Evolutionary conservation across 2,113 vertebrate species (phyloP).

Genomic region (Colistium nudipinnis): DNA sequence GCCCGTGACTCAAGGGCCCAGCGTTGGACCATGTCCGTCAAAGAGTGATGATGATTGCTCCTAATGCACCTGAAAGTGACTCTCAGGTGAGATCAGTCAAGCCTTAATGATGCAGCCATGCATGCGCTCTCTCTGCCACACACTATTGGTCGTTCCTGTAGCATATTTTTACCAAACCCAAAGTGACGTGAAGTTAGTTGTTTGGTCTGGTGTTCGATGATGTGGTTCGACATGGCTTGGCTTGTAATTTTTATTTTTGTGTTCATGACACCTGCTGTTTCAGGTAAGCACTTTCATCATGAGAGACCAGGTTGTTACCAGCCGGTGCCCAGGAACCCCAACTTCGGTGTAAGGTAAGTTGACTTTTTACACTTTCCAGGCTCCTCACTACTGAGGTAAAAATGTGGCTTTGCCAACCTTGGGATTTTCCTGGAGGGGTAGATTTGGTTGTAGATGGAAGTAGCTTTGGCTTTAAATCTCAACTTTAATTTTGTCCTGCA

Average conservation of each 20-base stretch:
- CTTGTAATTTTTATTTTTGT: conserved; percentile 55
- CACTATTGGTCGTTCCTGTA: neutral
- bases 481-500: neutral
- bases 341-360: conserved; percentile 62
- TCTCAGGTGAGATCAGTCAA: conserved; percentile 42
- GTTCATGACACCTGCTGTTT: conserved; percentile 51
- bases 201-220: neutral
- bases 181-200: neutral
- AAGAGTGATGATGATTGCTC: neutral
- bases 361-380: neutral
- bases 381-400: neutral
- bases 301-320: conserved; percentile 75
- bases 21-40: neutral
- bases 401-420: neutral
- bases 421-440: neutral
- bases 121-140: neutral
- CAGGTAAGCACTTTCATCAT: conserved; percentile 72
- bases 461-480: neutral
- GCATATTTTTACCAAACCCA: neutral
- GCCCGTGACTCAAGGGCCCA: neutral
- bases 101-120: too few species aligned
- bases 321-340: conserved; percentile 57
- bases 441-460: too few species aligned
- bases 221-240: conserved; percentile 2
- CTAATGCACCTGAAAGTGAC: neutral